phyloP scores from a whole-genome alignment of 2,888 invertebrate genomes.

The Stenodera caucasica region DNA sequence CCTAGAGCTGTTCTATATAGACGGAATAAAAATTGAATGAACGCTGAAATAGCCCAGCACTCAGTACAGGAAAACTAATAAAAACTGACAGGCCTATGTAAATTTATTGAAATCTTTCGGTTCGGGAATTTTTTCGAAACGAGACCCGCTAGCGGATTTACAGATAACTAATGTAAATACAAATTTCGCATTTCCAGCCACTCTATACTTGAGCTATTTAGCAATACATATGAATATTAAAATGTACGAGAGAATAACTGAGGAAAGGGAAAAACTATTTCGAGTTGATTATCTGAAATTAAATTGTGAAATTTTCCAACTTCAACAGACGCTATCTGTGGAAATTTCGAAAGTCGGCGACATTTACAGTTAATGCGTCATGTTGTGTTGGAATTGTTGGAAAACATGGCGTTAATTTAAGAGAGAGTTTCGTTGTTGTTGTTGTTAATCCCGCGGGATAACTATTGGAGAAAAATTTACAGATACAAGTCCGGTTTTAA shows the following conservation, averaged over 20 bases:
- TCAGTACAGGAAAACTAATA: slow-evolving; percentile 36
- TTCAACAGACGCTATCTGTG: background rate
- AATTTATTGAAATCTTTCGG: slow-evolving; percentile 49
- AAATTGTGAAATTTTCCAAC: slow-evolving; percentile 17
- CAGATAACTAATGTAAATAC: slow-evolving; percentile 50
- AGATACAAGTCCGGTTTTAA: slow-evolving; percentile 8
- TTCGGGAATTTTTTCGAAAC: slow-evolving; percentile 32
- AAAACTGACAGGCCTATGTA: slow-evolving; percentile 44
- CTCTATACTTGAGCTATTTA: slow-evolving; percentile 19
- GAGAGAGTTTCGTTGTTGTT: background rate
- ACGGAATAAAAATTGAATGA: slow-evolving; percentile 40
- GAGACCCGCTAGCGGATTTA: slow-evolving; percentile 37
- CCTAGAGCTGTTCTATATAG: slow-evolving; percentile 24
- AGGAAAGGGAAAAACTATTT: background rate
- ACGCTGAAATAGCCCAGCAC: slow-evolving; percentile 34
- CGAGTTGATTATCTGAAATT: slow-evolving; percentile 20
- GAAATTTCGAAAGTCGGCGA: background rate
- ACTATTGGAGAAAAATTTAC: slow-evolving; percentile 11
- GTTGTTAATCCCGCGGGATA: slow-evolving; percentile 13
- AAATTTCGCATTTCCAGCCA: slow-evolving; percentile 44
- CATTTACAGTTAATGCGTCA: background rate
- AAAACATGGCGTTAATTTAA: slow-evolving; percentile 2
- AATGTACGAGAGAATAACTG: slow-evolving; percentile 21
- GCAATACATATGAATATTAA: slow-evolving; percentile 39
- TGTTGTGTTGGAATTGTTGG: background rate